Base-by-base conservation (phyloP, 2,888 invertebrate genomes). In the Philonicus albiceps region DNA sequence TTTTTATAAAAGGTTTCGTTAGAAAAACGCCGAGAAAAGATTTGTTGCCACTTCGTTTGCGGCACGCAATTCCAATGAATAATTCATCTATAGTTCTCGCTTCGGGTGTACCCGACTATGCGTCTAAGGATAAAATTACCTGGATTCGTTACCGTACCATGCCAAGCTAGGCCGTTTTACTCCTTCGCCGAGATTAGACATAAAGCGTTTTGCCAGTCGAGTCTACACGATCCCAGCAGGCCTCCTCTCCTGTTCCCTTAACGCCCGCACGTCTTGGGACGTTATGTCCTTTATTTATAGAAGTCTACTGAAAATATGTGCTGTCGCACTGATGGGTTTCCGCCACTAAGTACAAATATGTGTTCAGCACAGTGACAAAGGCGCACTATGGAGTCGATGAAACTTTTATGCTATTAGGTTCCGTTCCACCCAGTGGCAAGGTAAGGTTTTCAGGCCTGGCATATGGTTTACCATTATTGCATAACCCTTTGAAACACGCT, bases 61-160 rank as follows among this genome's bases (percentile, higher is more conserved):
- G 73, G 84, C 84, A 84, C 84, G 84, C 84, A 84, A 84, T 84
- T 73, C 73, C 73, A 43, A 84, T 84, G 84, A 84, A 84, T 84
- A 30, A 84, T 84, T 84, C 84, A 84, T 84, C 73, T 19, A 72
- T 73, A 84, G 73, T 72, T 73, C 73, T 55, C 72, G 81, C 73
- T 73, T 37, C 73, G 72, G 84, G 84, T 84, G 43, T 27, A 22
- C 27, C 27, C 55, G 34, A 43, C 73, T 84, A 43, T 40, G 84
- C 73, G 84, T 72, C 64, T 55, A 81, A 22, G 81, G 64, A 81
- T 55, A 64, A 34, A 81, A 81, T 81, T 81, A 81, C 81, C 30
- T 55, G 55, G 81, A 64, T 81, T 34, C 64, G 55, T 55, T 55
- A 31, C 55, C 64, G 16, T 31, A 19, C n/a, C 53, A n/a, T 55